Evolutionary conservation across 2,888 invertebrate genomes (phyloP).

Genomic region (Papilio demoleus): DNA sequence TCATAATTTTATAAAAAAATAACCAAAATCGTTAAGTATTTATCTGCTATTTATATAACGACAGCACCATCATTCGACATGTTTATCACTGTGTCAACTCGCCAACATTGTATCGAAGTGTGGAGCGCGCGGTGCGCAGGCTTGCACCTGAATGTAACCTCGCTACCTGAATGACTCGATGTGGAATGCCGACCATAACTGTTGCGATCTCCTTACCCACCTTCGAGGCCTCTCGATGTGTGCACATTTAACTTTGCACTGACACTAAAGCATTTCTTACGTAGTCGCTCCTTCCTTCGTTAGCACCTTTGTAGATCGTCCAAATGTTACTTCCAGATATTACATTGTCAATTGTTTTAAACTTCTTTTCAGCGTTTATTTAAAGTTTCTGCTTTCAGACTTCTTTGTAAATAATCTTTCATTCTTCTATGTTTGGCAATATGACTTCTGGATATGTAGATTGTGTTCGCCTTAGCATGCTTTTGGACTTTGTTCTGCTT

Average conservation of each 20-base stretch:
- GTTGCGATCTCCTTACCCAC: constrained; percentile 63
- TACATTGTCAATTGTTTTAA: constrained; percentile 61
- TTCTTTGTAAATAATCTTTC: constrained; percentile 36
- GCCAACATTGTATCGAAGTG: constrained; percentile 60
- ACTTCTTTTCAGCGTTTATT: constrained; percentile 18
- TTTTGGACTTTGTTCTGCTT: constrained; percentile 62
- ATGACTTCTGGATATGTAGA: constrained; percentile 59
- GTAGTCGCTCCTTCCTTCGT: constrained; percentile 83
- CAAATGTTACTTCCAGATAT: constrained; percentile 70
- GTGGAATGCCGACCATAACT: constrained; percentile 76
- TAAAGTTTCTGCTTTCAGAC: constrained; percentile 25
- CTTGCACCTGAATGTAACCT: constrained; percentile 71
- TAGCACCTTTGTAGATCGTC: constrained; percentile 83
- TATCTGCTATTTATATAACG: constrained; percentile 42
- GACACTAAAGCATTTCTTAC: constrained; percentile 68
- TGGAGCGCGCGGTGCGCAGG: constrained; percentile 75
- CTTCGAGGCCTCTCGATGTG: constrained; percentile 64
- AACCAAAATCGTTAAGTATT: not conserved
- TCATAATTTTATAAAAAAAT: not conserved
- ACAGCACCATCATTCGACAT: constrained; percentile 44
- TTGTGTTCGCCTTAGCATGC: constrained; percentile 72
- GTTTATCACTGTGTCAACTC: constrained; percentile 47
- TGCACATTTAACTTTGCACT: constrained; percentile 77
- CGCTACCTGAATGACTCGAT: constrained; percentile 72
- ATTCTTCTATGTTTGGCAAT: constrained; percentile 57